phyloP scores from a whole-genome alignment of 2,113 vertebrate genomes.

The Mugil cephalus region DNA sequence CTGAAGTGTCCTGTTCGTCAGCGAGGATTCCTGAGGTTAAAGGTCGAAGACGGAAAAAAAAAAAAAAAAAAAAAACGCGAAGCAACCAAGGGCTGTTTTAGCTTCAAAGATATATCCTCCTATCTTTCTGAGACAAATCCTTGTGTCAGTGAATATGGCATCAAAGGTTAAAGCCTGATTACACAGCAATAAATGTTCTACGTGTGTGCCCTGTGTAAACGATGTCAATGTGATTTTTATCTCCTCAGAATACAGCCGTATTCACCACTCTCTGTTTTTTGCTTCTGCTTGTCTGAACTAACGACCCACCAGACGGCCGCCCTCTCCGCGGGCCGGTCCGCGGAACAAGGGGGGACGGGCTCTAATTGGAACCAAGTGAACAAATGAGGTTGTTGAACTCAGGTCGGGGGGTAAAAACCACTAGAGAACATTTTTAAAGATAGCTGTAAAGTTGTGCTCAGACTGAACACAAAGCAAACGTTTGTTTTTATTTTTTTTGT shows the following conservation, averaged over 20 bases:
- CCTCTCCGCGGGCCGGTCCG: conserved; percentile 47
- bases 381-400: conserved; percentile 64
- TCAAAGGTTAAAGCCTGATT: conserved; percentile 80
- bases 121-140: conserved; percentile 78
- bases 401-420: conserved; percentile 71
- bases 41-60: conserved; percentile 51
- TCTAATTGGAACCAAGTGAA: conserved; percentile 50
- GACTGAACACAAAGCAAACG: conserved; percentile 44
- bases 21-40: conserved; percentile 58
- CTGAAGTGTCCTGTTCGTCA: conserved; percentile 69
- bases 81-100: conserved; percentile 85
- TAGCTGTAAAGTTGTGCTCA: conserved; percentile 64
- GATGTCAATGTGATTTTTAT: conserved; percentile 78
- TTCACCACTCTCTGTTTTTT: conserved; percentile 62
- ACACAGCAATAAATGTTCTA: conserved; percentile 86
- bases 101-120: conserved; percentile 79
- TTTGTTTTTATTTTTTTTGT: conserved; percentile 17
- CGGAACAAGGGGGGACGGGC: conserved; percentile 51
- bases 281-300: conserved; percentile 44
- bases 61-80: no score
- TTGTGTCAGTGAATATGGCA: conserved; percentile 76
- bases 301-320: conserved; percentile 51
- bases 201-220: conserved; percentile 80
- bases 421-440: conserved; percentile 50
- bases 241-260: conserved; percentile 64